These are phyloP conservation scores for Spodoptera picta DNA, from an alignment of 2,888 invertebrate species.

Conservation along the genomic window DNA sequence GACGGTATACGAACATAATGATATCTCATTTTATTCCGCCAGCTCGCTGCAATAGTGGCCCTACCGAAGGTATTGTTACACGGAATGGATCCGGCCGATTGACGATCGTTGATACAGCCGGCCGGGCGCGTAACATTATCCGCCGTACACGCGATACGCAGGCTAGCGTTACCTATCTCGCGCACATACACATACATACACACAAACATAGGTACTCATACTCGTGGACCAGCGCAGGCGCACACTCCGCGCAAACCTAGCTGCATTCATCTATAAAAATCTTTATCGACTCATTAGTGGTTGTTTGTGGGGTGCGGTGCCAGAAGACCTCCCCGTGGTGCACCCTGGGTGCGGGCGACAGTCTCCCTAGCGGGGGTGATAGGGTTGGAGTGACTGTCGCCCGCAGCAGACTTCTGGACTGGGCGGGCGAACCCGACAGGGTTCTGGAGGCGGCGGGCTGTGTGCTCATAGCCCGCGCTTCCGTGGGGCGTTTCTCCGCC, in stretches of 20 bases:
- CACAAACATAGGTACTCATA: slow-evolving; percentile 27
- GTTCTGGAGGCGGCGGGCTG: too few relatives aligned
- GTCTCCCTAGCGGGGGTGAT: too few relatives aligned
- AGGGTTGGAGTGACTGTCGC: too few relatives aligned
- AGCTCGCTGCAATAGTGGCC: slow-evolving; percentile 61
- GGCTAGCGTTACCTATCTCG: slow-evolving; percentile 85
- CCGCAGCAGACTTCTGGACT: too few relatives aligned
- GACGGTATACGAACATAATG: too few relatives aligned
- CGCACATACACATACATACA: slow-evolving; percentile 52
- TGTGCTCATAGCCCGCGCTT: too few relatives aligned
- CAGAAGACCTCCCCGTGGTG: too few relatives aligned
- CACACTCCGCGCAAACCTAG: slow-evolving; percentile 39
- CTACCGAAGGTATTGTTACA: slow-evolving; percentile 84
- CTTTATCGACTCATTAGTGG: slow-evolving; percentile 53
- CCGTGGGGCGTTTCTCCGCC: too few relatives aligned
- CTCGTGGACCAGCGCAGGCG: slow-evolving; percentile 45
- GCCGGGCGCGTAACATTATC: slow-evolving; percentile 85
- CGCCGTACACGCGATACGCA: slow-evolving; percentile 83
- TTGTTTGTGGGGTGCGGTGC: too few relatives aligned
- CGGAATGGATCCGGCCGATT: slow-evolving; percentile 87
- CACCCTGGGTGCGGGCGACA: too few relatives aligned
- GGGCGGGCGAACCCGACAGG: too few relatives aligned
- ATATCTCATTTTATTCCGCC: slow-evolving; percentile 27
- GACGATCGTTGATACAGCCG: slow-evolving; percentile 87
- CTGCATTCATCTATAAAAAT: slow-evolving; percentile 48